Percentiles rank a stretch among this genome's conserved stretches.
These are phyloP conservation scores for Pollenia angustigena DNA, from an alignment of 2,888 invertebrate genomes.

Conservation along the genomic window DNA sequence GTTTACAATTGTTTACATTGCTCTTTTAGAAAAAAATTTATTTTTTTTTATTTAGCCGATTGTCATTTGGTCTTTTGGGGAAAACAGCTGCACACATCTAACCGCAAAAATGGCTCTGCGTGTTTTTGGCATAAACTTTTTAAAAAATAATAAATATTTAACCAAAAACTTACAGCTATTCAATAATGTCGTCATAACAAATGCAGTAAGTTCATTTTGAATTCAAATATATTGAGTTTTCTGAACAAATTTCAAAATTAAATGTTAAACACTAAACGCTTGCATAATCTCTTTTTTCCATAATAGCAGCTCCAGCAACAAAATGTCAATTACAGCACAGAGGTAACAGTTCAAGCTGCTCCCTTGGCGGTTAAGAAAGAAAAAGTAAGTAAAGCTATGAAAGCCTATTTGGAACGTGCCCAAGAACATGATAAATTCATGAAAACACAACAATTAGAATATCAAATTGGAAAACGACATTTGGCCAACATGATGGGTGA, in stretches of 20 bases:
- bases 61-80: conserved; percentile 28
- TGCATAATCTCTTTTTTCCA: conserved; percentile 62
- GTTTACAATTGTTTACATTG: conserved; percentile 25
- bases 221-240: conserved; percentile 20
- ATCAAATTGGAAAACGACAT: conserved; percentile 96
- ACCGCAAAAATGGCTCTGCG: conserved; percentile 77
- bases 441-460: conserved; percentile 91
- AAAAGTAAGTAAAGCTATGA: conserved; percentile 94
- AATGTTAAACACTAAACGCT: background rate
- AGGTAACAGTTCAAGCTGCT: conserved; percentile 80
- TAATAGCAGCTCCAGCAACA: conserved; percentile 65
- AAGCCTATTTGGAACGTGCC: conserved; percentile 93
- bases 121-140: conserved; percentile 79
- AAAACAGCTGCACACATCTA: conserved; percentile 24
- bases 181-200: conserved; percentile 52
- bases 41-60: conserved; percentile 32
- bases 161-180: conserved; percentile 76
- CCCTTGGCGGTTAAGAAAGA: conserved; percentile 84
- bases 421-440: conserved; percentile 93
- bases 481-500: conserved; percentile 99
- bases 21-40: background rate
- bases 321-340: conserved; percentile 74
- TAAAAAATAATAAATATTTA: conserved; percentile 79
- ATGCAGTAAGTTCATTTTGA: conserved; percentile 72
- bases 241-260: conserved; percentile 3